phyloP scores from a whole-genome alignment of 2,797 vertebrate species.

The Artibeus jamaicensis region DNA sequence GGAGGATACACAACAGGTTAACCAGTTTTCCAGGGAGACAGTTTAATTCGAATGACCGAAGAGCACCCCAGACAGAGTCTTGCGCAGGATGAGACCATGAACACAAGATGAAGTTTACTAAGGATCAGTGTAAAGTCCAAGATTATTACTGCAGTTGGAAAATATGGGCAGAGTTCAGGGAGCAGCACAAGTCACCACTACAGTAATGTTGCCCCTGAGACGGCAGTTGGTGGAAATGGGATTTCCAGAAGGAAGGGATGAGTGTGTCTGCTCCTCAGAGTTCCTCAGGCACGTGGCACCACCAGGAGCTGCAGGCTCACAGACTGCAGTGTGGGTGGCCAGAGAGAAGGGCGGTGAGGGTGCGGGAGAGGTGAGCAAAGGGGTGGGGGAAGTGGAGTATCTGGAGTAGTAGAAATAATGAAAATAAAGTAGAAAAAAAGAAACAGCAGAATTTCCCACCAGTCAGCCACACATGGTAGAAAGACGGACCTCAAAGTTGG shows the following conservation, averaged over 20 bases:
- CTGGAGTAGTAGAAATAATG: background rate
- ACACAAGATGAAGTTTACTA: background rate
- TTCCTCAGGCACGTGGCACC: background rate
- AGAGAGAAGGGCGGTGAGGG: too few species aligned
- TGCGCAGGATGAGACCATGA: background rate
- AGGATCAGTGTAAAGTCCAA: background rate
- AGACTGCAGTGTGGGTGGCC: background rate
- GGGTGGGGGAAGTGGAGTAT: background rate
- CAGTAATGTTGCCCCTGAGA: background rate
- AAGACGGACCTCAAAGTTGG: background rate
- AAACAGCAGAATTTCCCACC: background rate
- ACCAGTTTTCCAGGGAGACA: background rate
- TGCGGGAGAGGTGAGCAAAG: too few species aligned
- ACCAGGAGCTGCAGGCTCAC: background rate
- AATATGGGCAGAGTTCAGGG: background rate
- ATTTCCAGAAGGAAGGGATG: background rate
- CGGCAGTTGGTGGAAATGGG: background rate
- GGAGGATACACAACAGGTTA: background rate
- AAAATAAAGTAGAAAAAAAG: background rate
- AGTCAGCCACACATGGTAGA: background rate
- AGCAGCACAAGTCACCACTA: background rate
- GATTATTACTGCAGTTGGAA: background rate
- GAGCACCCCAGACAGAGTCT: background rate
- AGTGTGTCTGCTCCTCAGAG: background rate
- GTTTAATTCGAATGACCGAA: slow-evolving; percentile 2